Conservation (phyloP, 2,113 vertebrate genomes). For the Gallinago undulata region DNA sequence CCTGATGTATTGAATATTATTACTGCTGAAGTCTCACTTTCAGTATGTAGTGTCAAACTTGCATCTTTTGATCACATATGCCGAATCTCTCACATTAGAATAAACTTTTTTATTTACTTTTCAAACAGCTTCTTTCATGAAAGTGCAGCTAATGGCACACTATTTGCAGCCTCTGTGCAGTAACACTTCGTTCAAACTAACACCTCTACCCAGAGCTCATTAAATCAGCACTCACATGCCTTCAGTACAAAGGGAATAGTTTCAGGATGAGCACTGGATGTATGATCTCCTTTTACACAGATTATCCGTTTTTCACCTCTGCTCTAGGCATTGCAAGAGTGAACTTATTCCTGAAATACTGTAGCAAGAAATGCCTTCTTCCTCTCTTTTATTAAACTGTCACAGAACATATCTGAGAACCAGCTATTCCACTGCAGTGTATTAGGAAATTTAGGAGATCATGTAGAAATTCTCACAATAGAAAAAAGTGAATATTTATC, state of each 20-base stretch:
- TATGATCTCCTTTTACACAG: constrained; percentile 24
- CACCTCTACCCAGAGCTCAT: constrained; percentile 25
- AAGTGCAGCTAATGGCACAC: background rate
- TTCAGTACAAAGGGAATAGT: constrained; percentile 8
- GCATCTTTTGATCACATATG: background rate
- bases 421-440: background rate
- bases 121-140: background rate
- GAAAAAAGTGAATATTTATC: background rate
- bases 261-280: background rate
- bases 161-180: background rate
- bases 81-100: background rate
- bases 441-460: background rate
- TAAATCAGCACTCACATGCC: constrained; percentile 15
- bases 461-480: background rate
- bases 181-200: constrained; percentile 13
- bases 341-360: constrained; percentile 54
- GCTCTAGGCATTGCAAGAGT: background rate
- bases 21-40: background rate
- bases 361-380: background rate
- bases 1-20: background rate
- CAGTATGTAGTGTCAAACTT: background rate
- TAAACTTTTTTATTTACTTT: constrained; percentile 5
- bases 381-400: constrained; percentile 19
- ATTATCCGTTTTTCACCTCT: background rate
- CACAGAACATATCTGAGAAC: constrained; percentile 46